A percentile compares a stretch with the other conserved stretches of the same genome.
Evolutionary conservation across 2,113 vertebrate genomes (phyloP).

Genomic region (Sakesphorus luctuosus): DNA sequence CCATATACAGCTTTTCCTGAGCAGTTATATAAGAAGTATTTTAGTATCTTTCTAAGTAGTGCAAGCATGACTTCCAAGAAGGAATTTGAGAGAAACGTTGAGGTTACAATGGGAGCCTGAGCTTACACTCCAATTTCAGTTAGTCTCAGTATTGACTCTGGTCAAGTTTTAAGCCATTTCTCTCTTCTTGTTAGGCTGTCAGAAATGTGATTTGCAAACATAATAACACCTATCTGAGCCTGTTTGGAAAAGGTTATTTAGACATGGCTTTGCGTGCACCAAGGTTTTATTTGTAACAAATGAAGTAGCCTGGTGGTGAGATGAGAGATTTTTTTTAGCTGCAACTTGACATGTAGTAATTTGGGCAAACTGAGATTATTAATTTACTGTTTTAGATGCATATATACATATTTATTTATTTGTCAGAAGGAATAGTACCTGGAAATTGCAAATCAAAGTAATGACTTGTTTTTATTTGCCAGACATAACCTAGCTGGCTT

Average conservation of each 20-base stretch:
- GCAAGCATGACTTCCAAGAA: conserved; percentile 28
- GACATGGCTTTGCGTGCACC: neutral
- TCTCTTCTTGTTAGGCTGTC: neutral
- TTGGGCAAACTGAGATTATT: neutral
- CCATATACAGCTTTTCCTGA: neutral
- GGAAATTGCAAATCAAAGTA: neutral
- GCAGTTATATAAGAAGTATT: conserved; percentile 16
- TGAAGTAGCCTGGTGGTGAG: neutral
- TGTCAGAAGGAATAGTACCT: neutral
- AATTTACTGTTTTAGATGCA: neutral
- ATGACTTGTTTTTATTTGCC: neutral
- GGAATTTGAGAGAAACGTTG: conserved; percentile 23
- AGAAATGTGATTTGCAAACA: neutral
- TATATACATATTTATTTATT: neutral
- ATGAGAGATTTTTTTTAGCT: neutral
- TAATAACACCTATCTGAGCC: neutral
- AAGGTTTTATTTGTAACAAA: neutral
- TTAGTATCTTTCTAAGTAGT: conserved; percentile 36
- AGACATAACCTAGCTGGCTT: neutral
- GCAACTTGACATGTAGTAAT: neutral
- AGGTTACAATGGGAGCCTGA: neutral
- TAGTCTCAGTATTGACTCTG: neutral
- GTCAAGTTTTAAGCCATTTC: neutral
- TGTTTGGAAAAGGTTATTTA: neutral
- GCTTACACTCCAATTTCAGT: neutral